Evolutionary conservation across 1,140 invertebrate genomes (phyloP).

Genomic region (Globodera ellingtonae): DNA sequence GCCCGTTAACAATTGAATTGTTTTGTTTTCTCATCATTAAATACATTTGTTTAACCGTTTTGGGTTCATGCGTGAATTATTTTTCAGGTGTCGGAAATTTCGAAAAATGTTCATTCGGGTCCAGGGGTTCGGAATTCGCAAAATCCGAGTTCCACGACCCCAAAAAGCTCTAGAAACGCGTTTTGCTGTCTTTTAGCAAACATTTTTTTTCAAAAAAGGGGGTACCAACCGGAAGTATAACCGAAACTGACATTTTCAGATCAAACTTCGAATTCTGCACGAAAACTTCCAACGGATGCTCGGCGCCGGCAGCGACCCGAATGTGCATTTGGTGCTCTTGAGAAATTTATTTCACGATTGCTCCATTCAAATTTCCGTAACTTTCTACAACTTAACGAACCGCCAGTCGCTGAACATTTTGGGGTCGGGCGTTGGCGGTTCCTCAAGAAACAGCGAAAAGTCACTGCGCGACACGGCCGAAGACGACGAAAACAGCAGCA

Average conservation of each 20-base stretch:
- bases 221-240: no score
- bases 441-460: background rate
- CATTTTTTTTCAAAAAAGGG: background rate
- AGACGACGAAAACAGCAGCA: background rate
- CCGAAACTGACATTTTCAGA: background rate
- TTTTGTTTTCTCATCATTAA: no score
- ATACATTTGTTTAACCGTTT: no score
- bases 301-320: background rate
- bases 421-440: background rate
- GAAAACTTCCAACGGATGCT: slow-evolving; percentile 23
- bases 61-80: no score
- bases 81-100: no score
- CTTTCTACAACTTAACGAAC: background rate
- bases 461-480: background rate
- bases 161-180: no score
- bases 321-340: slow-evolving; percentile 22
- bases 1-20: no score
- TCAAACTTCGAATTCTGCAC: slow-evolving; percentile 13
- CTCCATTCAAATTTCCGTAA: background rate
- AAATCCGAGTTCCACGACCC: no score
- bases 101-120: no score
- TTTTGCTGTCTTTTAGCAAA: background rate
- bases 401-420: background rate
- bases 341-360: slow-evolving; percentile 1
- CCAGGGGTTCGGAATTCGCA: no score